Percentiles rank a stretch among this genome's conserved stretches.
Evolutionary conservation across 1,140 invertebrate species (phyloP).

Genomic region (Archegozetes longisetosus): DNA sequence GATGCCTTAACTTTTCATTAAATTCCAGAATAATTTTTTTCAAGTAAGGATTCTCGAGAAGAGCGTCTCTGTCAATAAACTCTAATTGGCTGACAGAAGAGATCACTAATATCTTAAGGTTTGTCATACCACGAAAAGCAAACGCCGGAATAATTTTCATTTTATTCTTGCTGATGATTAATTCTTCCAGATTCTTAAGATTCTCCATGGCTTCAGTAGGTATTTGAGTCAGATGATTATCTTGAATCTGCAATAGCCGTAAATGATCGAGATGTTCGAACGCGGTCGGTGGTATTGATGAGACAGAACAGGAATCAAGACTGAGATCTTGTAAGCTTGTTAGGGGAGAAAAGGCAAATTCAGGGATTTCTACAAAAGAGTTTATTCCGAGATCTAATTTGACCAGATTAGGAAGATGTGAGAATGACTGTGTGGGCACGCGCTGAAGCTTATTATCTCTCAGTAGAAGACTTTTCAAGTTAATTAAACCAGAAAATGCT

Average conservation of each 20-base stretch:
- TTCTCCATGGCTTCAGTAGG: constrained; percentile 53
- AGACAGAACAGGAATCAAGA: constrained; percentile 55
- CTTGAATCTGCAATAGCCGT: constrained; percentile 52
- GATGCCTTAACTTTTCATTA: constrained; percentile 18
- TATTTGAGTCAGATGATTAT: constrained; percentile 52
- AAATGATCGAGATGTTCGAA: constrained; percentile 55
- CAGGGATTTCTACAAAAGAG: constrained; percentile 46
- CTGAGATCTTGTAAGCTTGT: constrained; percentile 54
- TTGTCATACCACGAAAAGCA: constrained; percentile 19
- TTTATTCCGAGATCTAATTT: constrained; percentile 60
- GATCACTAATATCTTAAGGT: constrained; percentile 21
- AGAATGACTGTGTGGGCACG: constrained; percentile 42
- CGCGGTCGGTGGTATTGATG: constrained; percentile 51
- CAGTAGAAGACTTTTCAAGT: constrained; percentile 56
- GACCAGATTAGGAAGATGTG: constrained; percentile 40
- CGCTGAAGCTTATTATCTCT: constrained; percentile 64
- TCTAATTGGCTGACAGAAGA: constrained; percentile 25
- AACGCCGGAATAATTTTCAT: constrained; percentile 15
- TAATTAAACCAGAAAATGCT: constrained; percentile 56
- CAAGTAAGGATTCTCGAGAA: constrained; percentile 34
- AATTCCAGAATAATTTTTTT: constrained; percentile 45
- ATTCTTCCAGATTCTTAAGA: constrained; percentile 29
- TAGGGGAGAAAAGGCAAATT: constrained; percentile 36
- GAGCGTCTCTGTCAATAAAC: constrained; percentile 27
- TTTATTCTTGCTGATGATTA: constrained; percentile 22